phyloP scores from a whole-genome alignment of 2,113 vertebrate species.

The Ceyx melanurus region DNA sequence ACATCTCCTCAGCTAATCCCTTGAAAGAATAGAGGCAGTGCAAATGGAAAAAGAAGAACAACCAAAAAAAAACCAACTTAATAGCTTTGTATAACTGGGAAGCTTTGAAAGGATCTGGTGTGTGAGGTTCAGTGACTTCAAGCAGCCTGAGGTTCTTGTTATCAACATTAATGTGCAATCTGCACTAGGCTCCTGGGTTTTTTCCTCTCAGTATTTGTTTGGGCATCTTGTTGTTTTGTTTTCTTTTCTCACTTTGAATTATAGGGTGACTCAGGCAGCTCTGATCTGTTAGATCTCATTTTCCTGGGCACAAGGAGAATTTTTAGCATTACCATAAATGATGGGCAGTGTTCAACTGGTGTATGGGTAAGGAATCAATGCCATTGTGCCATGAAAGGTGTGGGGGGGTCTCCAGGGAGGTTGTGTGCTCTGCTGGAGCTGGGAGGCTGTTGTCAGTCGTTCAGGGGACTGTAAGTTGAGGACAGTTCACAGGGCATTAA shows the following conservation, averaged over 20 bases:
- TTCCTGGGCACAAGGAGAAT: background rate
- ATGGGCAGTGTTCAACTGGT: background rate
- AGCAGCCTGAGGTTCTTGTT: background rate
- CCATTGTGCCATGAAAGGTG: fast-evolving
- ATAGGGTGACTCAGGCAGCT: background rate
- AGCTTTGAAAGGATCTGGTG: background rate
- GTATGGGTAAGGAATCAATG: constrained; percentile 22
- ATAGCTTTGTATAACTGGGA: background rate
- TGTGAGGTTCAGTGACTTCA: background rate
- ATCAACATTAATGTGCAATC: background rate
- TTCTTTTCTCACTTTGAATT: background rate
- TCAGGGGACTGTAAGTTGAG: background rate
- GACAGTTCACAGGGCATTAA: background rate
- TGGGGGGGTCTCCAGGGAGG: background rate
- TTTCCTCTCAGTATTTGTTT: background rate
- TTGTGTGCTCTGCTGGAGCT: background rate
- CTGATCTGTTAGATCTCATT: background rate
- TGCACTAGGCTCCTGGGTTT: fast-evolving
- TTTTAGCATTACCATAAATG: background rate
- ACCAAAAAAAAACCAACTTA: no score
- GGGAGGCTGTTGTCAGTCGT: background rate
- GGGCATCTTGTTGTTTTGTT: background rate
- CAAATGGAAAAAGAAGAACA: background rate
- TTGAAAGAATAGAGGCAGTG: background rate
- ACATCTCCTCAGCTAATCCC: background rate